Evolutionary conservation across 2,797 vertebrate genomes (phyloP), one percentile per base, ranked within the genome.

Genomic region (Rhinogobio ventralis): DNA sequence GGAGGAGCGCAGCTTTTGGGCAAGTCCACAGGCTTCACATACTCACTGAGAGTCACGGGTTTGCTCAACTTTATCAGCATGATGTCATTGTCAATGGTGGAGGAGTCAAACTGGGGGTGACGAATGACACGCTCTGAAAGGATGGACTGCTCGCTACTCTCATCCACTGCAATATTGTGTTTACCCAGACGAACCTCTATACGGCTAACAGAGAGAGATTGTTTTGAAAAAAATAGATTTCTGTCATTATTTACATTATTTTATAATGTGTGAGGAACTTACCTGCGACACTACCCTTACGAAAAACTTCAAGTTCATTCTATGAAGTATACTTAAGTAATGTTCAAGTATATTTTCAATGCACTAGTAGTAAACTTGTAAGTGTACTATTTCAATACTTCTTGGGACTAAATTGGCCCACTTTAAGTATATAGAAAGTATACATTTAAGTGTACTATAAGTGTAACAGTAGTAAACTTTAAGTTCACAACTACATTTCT

Each of bases 21-120:
- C 57, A 79, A 15, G 39, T 45, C n/a, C 60, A 79, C 9, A 30
- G 60, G 76, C 76, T 79, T 17, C 39, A 79, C 76, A 30, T 10
- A 66, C 25, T 79, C 13, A 30, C 77, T 84, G 20, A 88, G n/a
- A 25, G n/a, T 77, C 5, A 55, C 87, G 4, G 87, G 64, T 69
- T 55, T 55, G 39, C 81, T 84, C 76, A 86, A 49, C 33, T 88
- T 81, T 23, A 88, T 84, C 45, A 88, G 72, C 84, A 88, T 86
- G 71, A 88, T 84, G 72, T 88, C 81, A 84, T 66, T 88, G 55
- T 78, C 53, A 55, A 77, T 5, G 11, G 23, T 81, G 19, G 11
- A 39, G 5, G 42, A 64, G 71, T 72, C 15, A 62, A 69, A 88
- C n/a, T 64, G 30, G 8, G 84, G 84, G 78, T 87, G 64, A 45